Conservation (phyloP, 2,113 vertebrate species). For the Bos indicus region DNA sequence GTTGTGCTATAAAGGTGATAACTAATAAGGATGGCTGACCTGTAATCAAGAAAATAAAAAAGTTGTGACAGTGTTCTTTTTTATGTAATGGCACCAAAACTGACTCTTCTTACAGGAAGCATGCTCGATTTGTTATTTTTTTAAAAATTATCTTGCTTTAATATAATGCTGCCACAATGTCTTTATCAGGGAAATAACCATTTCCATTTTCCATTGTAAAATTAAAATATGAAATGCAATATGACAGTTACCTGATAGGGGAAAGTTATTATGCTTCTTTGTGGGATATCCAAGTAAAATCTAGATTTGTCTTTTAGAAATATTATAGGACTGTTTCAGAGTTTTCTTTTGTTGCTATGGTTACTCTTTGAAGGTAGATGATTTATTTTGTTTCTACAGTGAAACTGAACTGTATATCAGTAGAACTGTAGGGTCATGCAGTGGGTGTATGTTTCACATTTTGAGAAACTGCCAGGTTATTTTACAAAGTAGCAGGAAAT, state of each 20-base stretch:
- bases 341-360: not conserved
- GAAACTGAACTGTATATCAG: not conserved
- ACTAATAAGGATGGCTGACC: not conserved
- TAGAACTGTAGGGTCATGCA: not conserved
- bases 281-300: not conserved
- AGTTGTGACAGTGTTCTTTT: not conserved
- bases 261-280: not conserved
- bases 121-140: not conserved
- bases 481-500: not conserved
- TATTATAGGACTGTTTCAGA: not conserved
- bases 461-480: not conserved
- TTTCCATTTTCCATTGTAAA: slow-evolving; percentile 11
- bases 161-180: not conserved
- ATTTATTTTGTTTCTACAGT: not conserved
- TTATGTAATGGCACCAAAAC: not conserved
- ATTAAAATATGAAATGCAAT: not conserved
- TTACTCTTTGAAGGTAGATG: not conserved
- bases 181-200: not conserved
- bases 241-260: not conserved
- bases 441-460: not conserved
- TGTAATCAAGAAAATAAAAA: slow-evolving; percentile 32
- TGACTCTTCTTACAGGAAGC: not conserved
- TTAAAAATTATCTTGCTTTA: not conserved
- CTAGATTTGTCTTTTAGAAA: not conserved
- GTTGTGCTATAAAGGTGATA: not conserved